phyloP scores from a whole-genome alignment of 1,140 invertebrate genomes.

The Mactra quadrangularis region DNA sequence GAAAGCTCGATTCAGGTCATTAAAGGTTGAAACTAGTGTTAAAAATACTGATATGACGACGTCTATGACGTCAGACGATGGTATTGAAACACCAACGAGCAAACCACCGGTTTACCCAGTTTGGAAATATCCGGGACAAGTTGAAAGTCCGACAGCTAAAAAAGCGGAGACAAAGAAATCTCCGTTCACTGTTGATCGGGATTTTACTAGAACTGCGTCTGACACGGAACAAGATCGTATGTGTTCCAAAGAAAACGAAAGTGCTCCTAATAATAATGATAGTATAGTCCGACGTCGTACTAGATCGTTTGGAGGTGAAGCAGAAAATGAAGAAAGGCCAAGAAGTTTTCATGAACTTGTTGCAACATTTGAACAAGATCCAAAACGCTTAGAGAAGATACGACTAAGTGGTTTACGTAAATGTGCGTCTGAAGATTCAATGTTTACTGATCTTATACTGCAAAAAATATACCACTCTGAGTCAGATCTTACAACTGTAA shows the following conservation, averaged over 20 bases:
- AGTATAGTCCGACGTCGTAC: conserved; percentile 9
- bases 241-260: not conserved
- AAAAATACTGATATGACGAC: conserved; percentile 55
- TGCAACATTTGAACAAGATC: conserved; percentile 73
- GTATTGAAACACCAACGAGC: conserved; percentile 33
- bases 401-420: conserved; percentile 67
- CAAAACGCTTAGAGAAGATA: conserved; percentile 59
- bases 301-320: conserved; percentile 32
- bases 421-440: conserved; percentile 74
- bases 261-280: not conserved
- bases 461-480: conserved; percentile 74
- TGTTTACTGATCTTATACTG: conserved; percentile 66
- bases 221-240: conserved; percentile 6
- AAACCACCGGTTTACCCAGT: conserved; percentile 69
- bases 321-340: conserved; percentile 66
- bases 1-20: conserved; percentile 47
- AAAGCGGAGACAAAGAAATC: conserved; percentile 25
- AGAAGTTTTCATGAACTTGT: conserved; percentile 80
- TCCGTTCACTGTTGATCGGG: conserved; percentile 18
- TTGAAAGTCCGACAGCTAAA: conserved; percentile 14
- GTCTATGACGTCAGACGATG: conserved; percentile 60
- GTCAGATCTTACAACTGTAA: conserved; percentile 61
- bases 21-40: conserved; percentile 45
- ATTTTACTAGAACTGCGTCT: conserved; percentile 41
- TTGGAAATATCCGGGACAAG: conserved; percentile 53